Evolutionary conservation across 2,113 vertebrate species (phyloP), one percentile per base, ranked within the genome.

Genomic region (Corythaeola cristata): DNA sequence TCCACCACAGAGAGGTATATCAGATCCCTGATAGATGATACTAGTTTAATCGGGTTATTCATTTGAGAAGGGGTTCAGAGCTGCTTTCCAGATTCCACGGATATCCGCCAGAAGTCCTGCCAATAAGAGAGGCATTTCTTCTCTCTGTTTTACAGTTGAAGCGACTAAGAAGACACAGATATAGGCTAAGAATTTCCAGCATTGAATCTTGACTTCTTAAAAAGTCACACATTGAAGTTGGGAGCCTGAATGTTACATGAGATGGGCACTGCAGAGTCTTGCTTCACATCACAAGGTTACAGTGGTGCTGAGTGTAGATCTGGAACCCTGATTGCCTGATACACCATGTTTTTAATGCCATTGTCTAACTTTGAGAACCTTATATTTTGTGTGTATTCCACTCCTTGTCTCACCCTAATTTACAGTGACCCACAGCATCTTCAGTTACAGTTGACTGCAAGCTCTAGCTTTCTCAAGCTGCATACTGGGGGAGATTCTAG

Each of bases 1-100:
- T 96, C 67, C 41, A 85, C 67, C 49, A 35, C 62, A 69, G 53
- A 88, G 66, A 82, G 62, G 49, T 91, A 32, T 47, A 81, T 85
- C 71, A 74, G 44, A 81, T 74, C 87, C 26, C 63, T 68, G 74
- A 82, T 15, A 90, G 79, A 75, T 84, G 68, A 90, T 60, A 59
- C 73, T 71, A 22, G 26, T 90, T 96, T 94, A 94, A 90, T 92
- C 6, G 4, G 33, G 33, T 83, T 90, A 71, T 83, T 92, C 59
- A 45, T 92, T 72, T 74, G 66, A 93, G 92, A 88, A 67, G 59
- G 21, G 49, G 8, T 63, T 90, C 45, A 77, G 52, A 92, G 39
- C 79, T 87, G 79, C 60, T 89, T 88, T 93, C 88, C 72, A 84
- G 69, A 86, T 77, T 64, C 63, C 76, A 78, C 73, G 92, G 62